phyloP scores from a whole-genome alignment of 2,113 vertebrate genomes.

The Erythrocercus mccallii region DNA sequence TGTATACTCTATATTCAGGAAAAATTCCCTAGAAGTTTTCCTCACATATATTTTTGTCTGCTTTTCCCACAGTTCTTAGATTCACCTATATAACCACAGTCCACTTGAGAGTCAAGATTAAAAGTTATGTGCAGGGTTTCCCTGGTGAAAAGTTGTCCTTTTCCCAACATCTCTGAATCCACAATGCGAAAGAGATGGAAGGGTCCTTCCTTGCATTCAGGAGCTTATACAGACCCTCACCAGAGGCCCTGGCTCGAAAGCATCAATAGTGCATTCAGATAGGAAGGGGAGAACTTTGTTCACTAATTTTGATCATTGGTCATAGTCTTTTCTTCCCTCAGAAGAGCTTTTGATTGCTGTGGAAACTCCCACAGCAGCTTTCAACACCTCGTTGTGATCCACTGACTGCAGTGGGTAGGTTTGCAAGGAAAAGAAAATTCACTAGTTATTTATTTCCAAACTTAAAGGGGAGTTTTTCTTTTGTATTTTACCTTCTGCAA shows the following conservation, averaged over 20 bases:
- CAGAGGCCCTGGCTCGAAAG: neutral
- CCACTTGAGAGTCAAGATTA: neutral
- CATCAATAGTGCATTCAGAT: neutral
- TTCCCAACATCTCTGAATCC: fast-evolving
- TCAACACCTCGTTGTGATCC: neutral
- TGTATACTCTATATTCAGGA: neutral
- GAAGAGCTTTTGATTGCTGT: neutral
- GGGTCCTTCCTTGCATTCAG: neutral
- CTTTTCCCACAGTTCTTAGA: neutral
- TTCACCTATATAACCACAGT: neutral
- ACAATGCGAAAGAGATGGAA: neutral
- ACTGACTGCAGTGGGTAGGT: neutral
- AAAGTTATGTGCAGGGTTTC: neutral
- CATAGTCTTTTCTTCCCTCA: neutral
- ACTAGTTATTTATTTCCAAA: neutral
- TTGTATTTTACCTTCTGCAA: neutral
- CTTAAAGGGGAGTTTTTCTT: neutral
- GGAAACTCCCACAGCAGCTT: neutral
- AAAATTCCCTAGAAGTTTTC: neutral
- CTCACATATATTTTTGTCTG: neutral
- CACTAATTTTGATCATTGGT: neutral
- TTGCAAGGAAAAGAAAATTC: neutral
- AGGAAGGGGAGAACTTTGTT: neutral
- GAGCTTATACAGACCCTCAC: neutral
- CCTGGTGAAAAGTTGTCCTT: neutral